Conservation (phyloP, 2,113 vertebrate species). For the Bubo scandiacus region DNA sequence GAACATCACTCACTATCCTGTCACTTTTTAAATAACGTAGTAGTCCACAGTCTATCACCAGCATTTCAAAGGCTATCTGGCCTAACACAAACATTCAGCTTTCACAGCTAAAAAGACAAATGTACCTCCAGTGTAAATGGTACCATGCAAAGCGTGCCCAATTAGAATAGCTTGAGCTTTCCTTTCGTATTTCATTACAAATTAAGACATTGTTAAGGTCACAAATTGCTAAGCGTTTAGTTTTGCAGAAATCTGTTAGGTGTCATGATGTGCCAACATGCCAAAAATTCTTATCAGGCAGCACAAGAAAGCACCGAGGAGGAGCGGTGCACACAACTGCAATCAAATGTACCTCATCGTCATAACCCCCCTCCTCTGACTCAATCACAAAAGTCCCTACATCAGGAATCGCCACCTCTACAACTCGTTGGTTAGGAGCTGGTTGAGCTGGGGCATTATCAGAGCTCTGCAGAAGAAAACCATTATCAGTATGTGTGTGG, state of each 20-base stretch:
- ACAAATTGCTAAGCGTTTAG: conserved; percentile 2
- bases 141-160: conserved; percentile 60
- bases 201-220: not conserved
- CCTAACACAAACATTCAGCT: not conserved
- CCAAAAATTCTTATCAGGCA: conserved; percentile 53
- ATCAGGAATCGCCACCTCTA: conserved; percentile 94
- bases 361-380: conserved; percentile 94
- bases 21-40: not conserved
- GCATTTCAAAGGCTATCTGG: not conserved
- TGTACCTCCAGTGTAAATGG: not conserved
- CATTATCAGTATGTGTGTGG: conserved; percentile 36
- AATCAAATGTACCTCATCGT: conserved; percentile 90
- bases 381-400: conserved; percentile 94
- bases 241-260: conserved; percentile 37
- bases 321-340: conserved; percentile 38
- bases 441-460: conserved; percentile 74
- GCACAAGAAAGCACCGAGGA: conserved; percentile 52
- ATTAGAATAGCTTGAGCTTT: not conserved
- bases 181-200: not conserved
- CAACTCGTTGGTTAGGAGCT: conserved; percentile 83
- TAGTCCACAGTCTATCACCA: not conserved
- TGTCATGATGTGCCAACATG: conserved; percentile 67
- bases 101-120: not conserved
- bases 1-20: not conserved
- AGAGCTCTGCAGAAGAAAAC: conserved; percentile 81